Percentiles rank a stretch among this genome's conserved stretches.
phyloP scores from a whole-genome alignment of 2,797 vertebrate species.

The Propithecus deckenii region DNA sequence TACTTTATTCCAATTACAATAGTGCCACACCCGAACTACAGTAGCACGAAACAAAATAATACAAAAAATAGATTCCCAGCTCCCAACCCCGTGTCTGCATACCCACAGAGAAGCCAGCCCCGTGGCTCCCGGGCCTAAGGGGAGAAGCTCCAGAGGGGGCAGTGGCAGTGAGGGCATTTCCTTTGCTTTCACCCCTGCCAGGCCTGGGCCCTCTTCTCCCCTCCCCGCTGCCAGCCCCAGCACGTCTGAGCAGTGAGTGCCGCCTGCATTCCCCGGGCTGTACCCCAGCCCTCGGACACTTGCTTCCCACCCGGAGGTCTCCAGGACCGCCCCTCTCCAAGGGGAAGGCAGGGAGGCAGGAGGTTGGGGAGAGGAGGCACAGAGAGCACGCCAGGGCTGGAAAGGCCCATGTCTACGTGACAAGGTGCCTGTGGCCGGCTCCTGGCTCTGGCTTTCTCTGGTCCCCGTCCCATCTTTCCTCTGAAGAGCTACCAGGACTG shows the following conservation, averaged over 20 bases:
- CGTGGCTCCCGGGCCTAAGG: neutral
- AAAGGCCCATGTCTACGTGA: neutral
- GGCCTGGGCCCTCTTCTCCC: neutral
- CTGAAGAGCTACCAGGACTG: neutral
- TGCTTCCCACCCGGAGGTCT: neutral
- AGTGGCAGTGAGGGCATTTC: neutral
- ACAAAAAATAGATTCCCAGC: conserved; percentile 70
- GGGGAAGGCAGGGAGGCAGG: neutral
- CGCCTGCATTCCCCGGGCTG: neutral
- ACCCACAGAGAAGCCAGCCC: conserved; percentile 3
- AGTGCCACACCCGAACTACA: conserved; percentile 71
- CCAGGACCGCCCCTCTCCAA: neutral
- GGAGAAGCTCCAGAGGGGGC: neutral
- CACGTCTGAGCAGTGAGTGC: neutral
- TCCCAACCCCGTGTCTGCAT: neutral
- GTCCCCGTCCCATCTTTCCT: neutral
- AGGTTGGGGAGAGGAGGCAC: too few species aligned
- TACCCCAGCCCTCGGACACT: neutral
- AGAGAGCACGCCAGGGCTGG: fast-evolving
- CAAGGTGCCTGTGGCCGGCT: neutral
- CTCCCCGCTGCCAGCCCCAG: fast-evolving
- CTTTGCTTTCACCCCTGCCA: neutral
- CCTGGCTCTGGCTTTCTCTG: neutral
- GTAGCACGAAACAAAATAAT: conserved; percentile 67
- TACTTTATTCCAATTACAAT: conserved; percentile 73